Conservation (phyloP, 2,113 vertebrate species). For the Todiramphus chloris region DNA sequence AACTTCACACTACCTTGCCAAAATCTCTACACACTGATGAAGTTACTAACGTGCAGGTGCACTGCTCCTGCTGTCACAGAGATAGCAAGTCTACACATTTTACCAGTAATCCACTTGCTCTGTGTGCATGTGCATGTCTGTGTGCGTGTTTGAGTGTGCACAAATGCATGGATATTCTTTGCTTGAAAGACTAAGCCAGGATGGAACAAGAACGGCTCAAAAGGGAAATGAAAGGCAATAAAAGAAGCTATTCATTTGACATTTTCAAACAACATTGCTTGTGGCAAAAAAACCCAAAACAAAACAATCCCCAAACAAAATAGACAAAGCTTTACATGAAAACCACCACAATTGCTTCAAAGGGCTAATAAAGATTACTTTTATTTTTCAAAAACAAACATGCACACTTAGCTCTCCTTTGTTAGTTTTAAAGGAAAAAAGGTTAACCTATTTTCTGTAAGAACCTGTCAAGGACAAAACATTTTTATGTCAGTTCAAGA, state of each 20-base stretch:
- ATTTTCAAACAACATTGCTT: not conserved
- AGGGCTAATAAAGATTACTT: not conserved
- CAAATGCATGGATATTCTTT: not conserved
- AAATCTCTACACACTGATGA: not conserved
- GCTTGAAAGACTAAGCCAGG: not conserved
- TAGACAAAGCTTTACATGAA: not conserved
- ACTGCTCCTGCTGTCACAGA: not conserved
- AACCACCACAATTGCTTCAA: not conserved
- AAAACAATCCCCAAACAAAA: not conserved
- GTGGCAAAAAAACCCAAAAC: not conserved
- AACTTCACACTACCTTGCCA: not conserved
- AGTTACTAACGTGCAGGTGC: not conserved
- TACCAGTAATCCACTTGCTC: not conserved
- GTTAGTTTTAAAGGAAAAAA: not conserved
- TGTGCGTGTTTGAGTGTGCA: not conserved
- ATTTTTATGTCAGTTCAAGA: not conserved
- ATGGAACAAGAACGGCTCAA: not conserved
- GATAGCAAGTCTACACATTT: not conserved
- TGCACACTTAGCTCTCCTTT: not conserved
- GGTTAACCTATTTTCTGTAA: not conserved
- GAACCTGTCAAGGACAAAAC: not conserved
- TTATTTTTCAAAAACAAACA: not conserved
- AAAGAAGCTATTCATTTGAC: not conserved
- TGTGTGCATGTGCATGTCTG: rapidly evolving
- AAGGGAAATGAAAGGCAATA: not conserved